phyloP scores from a whole-genome alignment of 2,888 invertebrate genomes.

The Rhimphoctona megacephalus region DNA sequence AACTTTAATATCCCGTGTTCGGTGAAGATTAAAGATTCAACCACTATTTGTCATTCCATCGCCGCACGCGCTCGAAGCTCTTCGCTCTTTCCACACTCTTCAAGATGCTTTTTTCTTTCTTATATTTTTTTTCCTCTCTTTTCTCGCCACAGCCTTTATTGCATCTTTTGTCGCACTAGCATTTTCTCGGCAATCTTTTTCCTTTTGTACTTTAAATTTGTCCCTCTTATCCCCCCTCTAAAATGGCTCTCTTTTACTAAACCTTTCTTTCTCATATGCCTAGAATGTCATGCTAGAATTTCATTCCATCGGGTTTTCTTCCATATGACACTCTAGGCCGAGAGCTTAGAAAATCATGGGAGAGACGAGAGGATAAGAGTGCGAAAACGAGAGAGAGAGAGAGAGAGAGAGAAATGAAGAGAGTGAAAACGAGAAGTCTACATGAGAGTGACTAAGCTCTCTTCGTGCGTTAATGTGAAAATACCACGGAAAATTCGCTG shows the following conservation, averaged over 20 bases:
- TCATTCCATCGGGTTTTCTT: conserved; percentile 38
- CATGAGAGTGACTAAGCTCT: conserved; percentile 14
- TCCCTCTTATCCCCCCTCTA: not conserved
- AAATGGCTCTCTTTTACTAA: not conserved
- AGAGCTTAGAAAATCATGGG: conserved; percentile 44
- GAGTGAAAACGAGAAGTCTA: conserved; percentile 42
- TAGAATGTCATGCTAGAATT: conserved; percentile 32
- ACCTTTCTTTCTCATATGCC: conserved; percentile 2
- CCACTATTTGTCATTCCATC: conserved; percentile 81
- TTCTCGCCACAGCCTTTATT: conserved; percentile 12
- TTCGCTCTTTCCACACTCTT: conserved; percentile 49
- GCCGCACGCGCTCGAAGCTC: conserved; percentile 65
- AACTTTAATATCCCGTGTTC: conserved; percentile 81
- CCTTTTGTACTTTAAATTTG: not conserved
- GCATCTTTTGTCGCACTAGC: conserved; percentile 1
- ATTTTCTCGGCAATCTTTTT: conserved; percentile 12
- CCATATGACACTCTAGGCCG: conserved; percentile 6
- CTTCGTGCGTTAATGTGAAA: conserved; percentile 39
- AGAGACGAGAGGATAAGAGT: not conserved
- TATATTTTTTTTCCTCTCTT: conserved; percentile 11
- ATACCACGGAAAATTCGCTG: conserved; percentile 63
- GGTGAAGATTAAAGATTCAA: conserved; percentile 81
- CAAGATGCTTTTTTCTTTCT: conserved; percentile 51
- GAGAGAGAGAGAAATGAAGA: conserved; percentile 50
- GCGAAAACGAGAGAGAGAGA: not conserved